Percentiles rank a stretch among this genome's conserved stretches.
Conservation (phyloP, 1,140 invertebrate genomes). For the Teleogryllus occipitalis region DNA sequence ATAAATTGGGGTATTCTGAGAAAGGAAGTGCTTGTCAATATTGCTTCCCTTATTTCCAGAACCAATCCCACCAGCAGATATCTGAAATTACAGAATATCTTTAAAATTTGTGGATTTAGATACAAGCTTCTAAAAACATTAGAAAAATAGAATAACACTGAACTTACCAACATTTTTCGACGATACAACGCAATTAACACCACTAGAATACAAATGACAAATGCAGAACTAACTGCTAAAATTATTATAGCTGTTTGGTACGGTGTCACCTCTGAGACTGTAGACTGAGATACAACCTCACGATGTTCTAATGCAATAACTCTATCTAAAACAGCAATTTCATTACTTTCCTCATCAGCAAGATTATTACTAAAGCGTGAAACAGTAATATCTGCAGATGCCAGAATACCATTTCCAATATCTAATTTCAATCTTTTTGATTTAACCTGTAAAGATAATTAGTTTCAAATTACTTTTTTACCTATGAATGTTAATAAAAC, state of each 20-base stretch:
- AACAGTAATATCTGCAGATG: slow-evolving; percentile 55
- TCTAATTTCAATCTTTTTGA: slow-evolving; percentile 41
- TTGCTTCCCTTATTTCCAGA: slow-evolving; percentile 9
- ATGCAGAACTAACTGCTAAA: slow-evolving; percentile 57
- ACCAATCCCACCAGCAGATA: not conserved
- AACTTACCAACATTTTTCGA: slow-evolving; percentile 24
- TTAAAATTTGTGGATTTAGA: not conserved
- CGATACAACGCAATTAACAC: slow-evolving; percentile 59
- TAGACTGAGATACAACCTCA: slow-evolving; percentile 57
- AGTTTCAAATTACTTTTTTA: no score
- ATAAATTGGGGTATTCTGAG: slow-evolving; percentile 19
- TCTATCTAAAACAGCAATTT: slow-evolving; percentile 31
- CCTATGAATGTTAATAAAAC: not conserved
- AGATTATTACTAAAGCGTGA: slow-evolving; percentile 51
- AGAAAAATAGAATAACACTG: not conserved
- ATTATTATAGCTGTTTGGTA: slow-evolving; percentile 63
- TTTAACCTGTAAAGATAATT: slow-evolving; percentile 39
- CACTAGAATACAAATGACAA: slow-evolving; percentile 59
- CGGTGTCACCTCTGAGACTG: slow-evolving; percentile 51
- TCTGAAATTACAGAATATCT: not conserved
- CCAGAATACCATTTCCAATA: slow-evolving; percentile 32
- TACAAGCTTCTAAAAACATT: not conserved
- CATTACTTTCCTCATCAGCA: slow-evolving; percentile 30
- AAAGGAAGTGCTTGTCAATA: slow-evolving; percentile 15
- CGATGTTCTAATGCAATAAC: slow-evolving; percentile 52